These are phyloP conservation scores for Neelides sp. DNA, from an alignment of 1,140 invertebrate species.

Conservation along the genomic window DNA sequence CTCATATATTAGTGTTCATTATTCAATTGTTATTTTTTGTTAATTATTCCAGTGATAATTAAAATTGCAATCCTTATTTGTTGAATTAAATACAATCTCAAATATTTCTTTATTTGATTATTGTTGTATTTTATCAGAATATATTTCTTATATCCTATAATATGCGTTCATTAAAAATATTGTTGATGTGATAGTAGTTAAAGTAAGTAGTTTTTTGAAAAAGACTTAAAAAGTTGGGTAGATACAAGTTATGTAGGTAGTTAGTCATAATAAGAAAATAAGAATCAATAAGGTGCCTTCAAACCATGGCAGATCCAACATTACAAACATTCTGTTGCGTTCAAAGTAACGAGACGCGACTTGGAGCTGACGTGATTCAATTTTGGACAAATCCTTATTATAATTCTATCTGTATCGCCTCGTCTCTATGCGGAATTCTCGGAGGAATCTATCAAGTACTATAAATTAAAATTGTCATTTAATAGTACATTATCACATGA, in stretches of 20 bases:
- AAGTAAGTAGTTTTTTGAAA: too few relatives aligned
- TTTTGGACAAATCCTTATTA: constrained; percentile 56
- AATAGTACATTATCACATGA: background rate
- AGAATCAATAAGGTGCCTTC: background rate
- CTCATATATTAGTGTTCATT: too few relatives aligned
- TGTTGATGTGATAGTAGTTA: too few relatives aligned
- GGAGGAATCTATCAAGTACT: constrained; percentile 61
- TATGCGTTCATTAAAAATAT: too few relatives aligned
- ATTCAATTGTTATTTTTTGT: too few relatives aligned
- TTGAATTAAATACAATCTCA: too few relatives aligned
- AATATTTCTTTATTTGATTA: too few relatives aligned
- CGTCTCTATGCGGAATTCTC: constrained; percentile 54
- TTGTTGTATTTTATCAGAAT: too few relatives aligned
- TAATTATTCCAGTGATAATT: too few relatives aligned
- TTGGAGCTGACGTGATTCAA: constrained; percentile 49
- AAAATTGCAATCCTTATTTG: too few relatives aligned
- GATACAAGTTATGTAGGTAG: background rate
- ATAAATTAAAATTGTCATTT: constrained; percentile 5
- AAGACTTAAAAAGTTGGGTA: too few relatives aligned
- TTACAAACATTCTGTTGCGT: constrained; percentile 67
- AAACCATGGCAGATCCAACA: constrained; percentile 60
- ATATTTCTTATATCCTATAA: too few relatives aligned
- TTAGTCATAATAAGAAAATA: background rate
- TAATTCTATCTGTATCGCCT: constrained; percentile 56
- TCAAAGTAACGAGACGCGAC: constrained; percentile 47